Evolutionary conservation across 2,113 vertebrate genomes (phyloP).

Genomic region (Vulpes lagopus): DNA sequence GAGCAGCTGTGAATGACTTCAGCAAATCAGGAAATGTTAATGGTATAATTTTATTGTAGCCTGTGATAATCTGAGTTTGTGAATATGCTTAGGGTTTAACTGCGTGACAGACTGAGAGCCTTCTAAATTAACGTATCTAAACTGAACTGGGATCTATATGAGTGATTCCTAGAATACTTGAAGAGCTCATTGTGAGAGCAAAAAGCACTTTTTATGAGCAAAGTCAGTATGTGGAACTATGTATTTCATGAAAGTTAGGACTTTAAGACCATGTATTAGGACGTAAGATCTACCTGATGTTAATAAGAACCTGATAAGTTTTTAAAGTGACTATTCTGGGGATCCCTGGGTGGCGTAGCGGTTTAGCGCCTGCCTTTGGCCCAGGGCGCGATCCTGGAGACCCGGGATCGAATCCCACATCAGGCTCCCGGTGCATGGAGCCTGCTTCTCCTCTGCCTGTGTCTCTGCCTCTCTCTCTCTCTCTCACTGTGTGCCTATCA

Average conservation of each 20-base stretch:
- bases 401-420: too few species aligned
- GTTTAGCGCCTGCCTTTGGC: too few species aligned
- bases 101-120: neutral
- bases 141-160: neutral
- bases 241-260: neutral
- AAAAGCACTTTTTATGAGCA: neutral
- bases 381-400: too few species aligned
- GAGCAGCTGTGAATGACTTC: neutral
- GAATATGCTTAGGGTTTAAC: neutral
- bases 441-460: too few species aligned
- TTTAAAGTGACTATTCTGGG: neutral
- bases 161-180: neutral
- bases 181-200: neutral
- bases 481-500: too few species aligned
- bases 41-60: neutral
- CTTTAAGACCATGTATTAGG: neutral
- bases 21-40: neutral
- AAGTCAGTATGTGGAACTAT: neutral
- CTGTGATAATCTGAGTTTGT: neutral
- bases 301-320: neutral
- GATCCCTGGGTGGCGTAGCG: too few species aligned
- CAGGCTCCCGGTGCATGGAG: too few species aligned
- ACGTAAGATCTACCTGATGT: neutral
- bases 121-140: neutral
- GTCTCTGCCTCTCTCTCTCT: too few species aligned